Percentiles rank a stretch among this genome's conserved stretches.
Conservation (phyloP, 2,797 vertebrate species). For the Gobionotothen gibberifrons region DNA sequence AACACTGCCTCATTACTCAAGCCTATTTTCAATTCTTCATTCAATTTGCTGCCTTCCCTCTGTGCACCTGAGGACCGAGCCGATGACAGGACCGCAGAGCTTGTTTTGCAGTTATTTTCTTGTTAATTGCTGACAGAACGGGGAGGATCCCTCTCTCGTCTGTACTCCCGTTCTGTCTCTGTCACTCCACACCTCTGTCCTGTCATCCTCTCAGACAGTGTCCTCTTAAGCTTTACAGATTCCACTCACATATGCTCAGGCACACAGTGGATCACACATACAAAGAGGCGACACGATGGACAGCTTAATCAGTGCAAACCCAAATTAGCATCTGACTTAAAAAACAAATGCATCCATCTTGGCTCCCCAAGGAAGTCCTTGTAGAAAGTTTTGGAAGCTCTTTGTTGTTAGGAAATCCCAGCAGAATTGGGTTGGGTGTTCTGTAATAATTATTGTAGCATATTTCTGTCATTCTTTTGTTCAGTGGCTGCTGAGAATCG, state of each 20-base stretch:
- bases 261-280: slow-evolving; percentile 57
- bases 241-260: slow-evolving; percentile 56
- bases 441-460: slow-evolving; percentile 8
- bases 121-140: slow-evolving; percentile 63
- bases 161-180: slow-evolving; percentile 61
- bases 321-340: slow-evolving; percentile 71
- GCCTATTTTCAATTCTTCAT: slow-evolving; percentile 54
- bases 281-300: slow-evolving; percentile 63
- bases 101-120: slow-evolving; percentile 58
- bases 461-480: no score
- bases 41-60: slow-evolving; percentile 65
- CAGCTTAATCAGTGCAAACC: slow-evolving; percentile 79
- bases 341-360: slow-evolving; percentile 52
- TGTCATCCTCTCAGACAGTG: slow-evolving; percentile 52
- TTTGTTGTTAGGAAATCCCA: slow-evolving; percentile 58
- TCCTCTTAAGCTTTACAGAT: slow-evolving; percentile 67
- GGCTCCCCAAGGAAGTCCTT: slow-evolving; percentile 40
- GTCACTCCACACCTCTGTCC: slow-evolving; percentile 54
- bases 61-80: slow-evolving; percentile 56
- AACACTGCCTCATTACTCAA: slow-evolving; percentile 59
- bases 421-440: slow-evolving; percentile 15
- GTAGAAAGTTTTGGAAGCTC: slow-evolving; percentile 46
- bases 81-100: slow-evolving; percentile 42
- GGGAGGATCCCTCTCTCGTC: slow-evolving; percentile 56
- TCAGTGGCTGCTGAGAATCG: not conserved